Evolutionary conservation across 2,113 vertebrate genomes (phyloP), one percentile per base, ranked within the genome.

Genomic region (Oostethus manadensis): DNA sequence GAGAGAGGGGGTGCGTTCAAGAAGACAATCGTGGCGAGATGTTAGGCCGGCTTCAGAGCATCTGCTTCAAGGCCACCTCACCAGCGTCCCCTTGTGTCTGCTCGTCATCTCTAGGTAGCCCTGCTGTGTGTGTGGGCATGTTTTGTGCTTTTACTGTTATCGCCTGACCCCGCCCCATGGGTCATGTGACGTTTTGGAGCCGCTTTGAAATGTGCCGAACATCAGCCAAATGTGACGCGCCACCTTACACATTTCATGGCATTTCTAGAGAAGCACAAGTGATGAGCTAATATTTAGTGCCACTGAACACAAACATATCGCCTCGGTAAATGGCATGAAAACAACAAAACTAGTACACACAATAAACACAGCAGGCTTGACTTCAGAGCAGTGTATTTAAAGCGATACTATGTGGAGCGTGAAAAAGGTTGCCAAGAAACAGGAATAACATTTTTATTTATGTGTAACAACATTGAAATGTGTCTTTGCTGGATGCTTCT

Each of bases 1-100:
- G 23, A 40, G 53, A 55, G 29, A n/a, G n/a, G 29, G 47, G 48
- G 60, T 55, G 14, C 5, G 68, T 78, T 68, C 21, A 55, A 68
- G 64, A 62, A 66, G 74, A 76, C 76, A 69, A 72, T 76, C 76
- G 65, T 68, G 62, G 29, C 58, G 54, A 53, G 50, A 26, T 21
- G 51, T 44, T 43, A 54, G 21, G 7, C 38, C 11, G 1, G 38
- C 38, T 40, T 38, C 35, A 38, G 4, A 2, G 9, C 35, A 38
- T 10, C 35, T 9, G 23, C 38, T 14, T 42, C 38, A 14, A 42
- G 38, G 11, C 38, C 11, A 13, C 38, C 38, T 42, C 38, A 13
- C 38, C 13, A 13, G 38, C 13, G 38, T 13, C 11, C 38, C 38
- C 11, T 42, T 42, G 38, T 14, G 38, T 42, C 38, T 3, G 38